Evolutionary conservation across 2,113 vertebrate species (phyloP).

Genomic region (Ptilonorhynchus violaceus): DNA sequence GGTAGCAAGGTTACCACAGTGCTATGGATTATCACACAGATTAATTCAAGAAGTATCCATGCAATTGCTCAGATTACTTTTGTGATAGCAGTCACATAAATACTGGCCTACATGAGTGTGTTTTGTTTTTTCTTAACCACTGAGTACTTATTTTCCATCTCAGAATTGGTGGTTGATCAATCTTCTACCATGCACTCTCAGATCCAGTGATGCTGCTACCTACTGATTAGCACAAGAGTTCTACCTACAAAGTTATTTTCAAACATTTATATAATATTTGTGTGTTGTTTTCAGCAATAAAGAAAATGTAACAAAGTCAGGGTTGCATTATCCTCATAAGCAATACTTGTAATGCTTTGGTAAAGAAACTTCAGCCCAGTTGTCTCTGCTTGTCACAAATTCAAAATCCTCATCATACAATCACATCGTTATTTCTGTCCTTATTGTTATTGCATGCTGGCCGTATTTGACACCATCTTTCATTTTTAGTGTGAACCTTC

Average conservation of each 20-base stretch:
- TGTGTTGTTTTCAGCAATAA: not conserved
- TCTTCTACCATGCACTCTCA: not conserved
- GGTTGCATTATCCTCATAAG: not conserved
- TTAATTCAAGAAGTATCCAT: not conserved
- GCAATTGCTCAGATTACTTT: not conserved
- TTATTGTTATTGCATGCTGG: not conserved
- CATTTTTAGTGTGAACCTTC: not conserved
- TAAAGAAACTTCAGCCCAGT: not conserved
- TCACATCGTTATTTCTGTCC: not conserved
- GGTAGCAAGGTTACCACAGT: not conserved
- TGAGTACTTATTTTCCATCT: not conserved
- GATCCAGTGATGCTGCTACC: not conserved
- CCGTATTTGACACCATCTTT: not conserved
- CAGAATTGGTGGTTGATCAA: not conserved
- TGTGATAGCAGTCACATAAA: not conserved
- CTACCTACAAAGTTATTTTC: not conserved
- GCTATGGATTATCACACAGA: not conserved
- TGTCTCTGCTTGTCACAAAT: not conserved
- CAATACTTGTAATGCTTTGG: not conserved
- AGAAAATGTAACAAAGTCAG: not conserved
- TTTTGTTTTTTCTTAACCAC: not conserved
- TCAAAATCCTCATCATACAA: not conserved
- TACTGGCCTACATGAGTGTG: not conserved
- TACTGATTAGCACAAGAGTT: not conserved
- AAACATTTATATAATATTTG: not conserved